Percentiles rank a stretch among this genome's conserved stretches.
Conservation (phyloP, 2,888 invertebrate genomes). For the Galeopsomyia nigrocyanea region DNA sequence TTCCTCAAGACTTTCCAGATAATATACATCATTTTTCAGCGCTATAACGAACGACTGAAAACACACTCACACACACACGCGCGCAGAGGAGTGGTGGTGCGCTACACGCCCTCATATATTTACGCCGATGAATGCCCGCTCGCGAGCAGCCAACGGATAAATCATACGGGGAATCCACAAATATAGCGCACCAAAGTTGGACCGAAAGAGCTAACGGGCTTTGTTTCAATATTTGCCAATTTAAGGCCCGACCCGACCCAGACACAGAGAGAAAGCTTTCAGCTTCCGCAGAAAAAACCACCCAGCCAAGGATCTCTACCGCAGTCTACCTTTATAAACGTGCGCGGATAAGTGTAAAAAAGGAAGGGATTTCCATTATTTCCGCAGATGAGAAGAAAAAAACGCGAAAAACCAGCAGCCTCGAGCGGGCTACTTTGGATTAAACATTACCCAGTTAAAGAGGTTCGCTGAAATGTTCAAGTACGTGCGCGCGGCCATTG, state of each 20-base stretch:
- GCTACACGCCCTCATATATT: slow-evolving; percentile 48
- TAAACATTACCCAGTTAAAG: slow-evolving; percentile 40
- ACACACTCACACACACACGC: not conserved
- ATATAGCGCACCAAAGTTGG: slow-evolving; percentile 47
- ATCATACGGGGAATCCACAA: slow-evolving; percentile 51
- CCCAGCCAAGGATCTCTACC: slow-evolving; percentile 23
- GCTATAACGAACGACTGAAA: slow-evolving; percentile 52
- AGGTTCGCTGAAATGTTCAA: not conserved
- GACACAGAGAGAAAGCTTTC: not conserved
- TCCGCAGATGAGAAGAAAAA: slow-evolving; percentile 1
- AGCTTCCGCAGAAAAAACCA: slow-evolving; percentile 11
- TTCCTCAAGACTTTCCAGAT: slow-evolving; percentile 19
- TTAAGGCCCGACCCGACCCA: slow-evolving; percentile 21
- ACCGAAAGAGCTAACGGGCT: slow-evolving; percentile 39
- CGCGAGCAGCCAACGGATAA: slow-evolving; percentile 47
- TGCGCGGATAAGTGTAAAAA: slow-evolving; percentile 21
- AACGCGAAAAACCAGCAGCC: not conserved
- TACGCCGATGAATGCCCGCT: slow-evolving; percentile 48
- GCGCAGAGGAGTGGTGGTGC: not conserved
- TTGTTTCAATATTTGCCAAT: slow-evolving; percentile 49
- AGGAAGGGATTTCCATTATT: slow-evolving; percentile 38
- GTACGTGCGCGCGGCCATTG: too few species aligned
- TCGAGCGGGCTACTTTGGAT: slow-evolving; percentile 28
- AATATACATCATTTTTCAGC: slow-evolving; percentile 59
- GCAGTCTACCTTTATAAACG: not conserved